A percentile compares a stretch with the other conserved stretches of the same genome.
phyloP scores from a whole-genome alignment of 2,113 vertebrate genomes.

The Vulpes ferrilata region DNA sequence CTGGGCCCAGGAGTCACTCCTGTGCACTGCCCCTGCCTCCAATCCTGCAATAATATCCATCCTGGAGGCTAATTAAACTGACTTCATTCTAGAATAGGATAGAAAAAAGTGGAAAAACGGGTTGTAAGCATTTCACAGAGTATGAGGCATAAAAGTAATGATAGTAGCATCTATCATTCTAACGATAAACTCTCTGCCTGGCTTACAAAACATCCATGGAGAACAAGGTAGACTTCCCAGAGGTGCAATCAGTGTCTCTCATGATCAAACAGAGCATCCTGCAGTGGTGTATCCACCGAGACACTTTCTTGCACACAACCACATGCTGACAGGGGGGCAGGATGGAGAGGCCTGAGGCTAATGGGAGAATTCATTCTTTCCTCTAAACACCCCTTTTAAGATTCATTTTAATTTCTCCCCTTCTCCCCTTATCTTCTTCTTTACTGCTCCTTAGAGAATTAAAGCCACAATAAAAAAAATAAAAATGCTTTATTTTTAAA shows the following conservation, averaged over 20 bases:
- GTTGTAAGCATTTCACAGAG: slow-evolving; percentile 34
- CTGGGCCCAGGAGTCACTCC: slow-evolving; percentile 50
- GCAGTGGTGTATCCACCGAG: background rate
- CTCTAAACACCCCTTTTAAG: background rate
- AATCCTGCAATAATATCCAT: slow-evolving; percentile 50
- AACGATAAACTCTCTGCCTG: background rate
- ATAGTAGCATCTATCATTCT: background rate
- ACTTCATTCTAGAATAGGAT: slow-evolving; percentile 65
- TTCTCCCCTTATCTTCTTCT: background rate
- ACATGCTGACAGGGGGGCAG: background rate
- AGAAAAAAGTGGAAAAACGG: slow-evolving; percentile 50
- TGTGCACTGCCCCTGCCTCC: slow-evolving; percentile 16
- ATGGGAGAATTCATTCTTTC: background rate
- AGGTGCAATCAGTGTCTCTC: background rate
- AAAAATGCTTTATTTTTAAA: background rate
- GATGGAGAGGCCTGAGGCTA: background rate
- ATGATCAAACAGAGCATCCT: background rate
- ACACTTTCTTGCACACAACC: background rate
- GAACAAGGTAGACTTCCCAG: background rate
- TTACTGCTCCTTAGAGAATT: background rate
- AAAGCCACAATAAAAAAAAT: background rate
- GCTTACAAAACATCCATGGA: background rate
- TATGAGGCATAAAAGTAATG: background rate
- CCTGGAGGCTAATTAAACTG: slow-evolving; percentile 68
- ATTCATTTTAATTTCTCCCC: background rate